phyloP scores from a whole-genome alignment of 2,797 vertebrate genomes.

The Muscicapa comitata region DNA sequence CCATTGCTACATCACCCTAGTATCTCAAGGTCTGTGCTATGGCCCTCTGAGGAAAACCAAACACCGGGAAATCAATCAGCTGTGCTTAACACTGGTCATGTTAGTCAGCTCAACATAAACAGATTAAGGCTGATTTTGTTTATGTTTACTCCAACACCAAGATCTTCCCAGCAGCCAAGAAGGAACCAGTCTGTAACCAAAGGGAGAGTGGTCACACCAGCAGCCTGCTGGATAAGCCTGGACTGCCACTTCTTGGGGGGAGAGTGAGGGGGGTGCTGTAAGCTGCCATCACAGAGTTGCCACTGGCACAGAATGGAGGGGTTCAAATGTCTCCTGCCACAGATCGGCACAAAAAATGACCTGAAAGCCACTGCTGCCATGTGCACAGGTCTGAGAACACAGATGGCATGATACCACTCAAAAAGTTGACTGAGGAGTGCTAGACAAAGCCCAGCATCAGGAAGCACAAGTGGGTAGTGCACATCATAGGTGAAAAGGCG shows the following conservation, averaged over 20 bases:
- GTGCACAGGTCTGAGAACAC: rapidly evolving
- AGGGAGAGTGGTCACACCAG: neutral
- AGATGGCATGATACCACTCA: neutral
- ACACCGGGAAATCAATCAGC: neutral
- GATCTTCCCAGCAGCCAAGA: neutral
- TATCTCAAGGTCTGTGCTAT: neutral
- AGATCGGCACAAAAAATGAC: neutral
- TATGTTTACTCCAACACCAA: neutral
- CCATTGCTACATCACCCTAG: neutral
- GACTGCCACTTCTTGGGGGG: neutral
- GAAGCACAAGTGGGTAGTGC: rapidly evolving
- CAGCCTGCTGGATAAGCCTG: neutral
- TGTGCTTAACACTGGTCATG: neutral
- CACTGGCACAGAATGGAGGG: rapidly evolving
- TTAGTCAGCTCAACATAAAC: neutral
- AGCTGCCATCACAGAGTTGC: neutral
- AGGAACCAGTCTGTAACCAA: neutral
- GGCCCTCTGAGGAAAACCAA: neutral
- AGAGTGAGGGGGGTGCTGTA: neutral
- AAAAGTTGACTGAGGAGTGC: neutral
- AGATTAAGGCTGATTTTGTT: neutral
- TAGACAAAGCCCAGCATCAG: neutral
- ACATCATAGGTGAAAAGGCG: rapidly evolving
- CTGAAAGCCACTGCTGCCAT: neutral
- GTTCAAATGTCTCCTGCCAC: neutral